Percentiles rank a stretch among this genome's conserved stretches.
Evolutionary conservation across 2,888 invertebrate genomes (phyloP).

Genomic region (Tachina lurida): DNA sequence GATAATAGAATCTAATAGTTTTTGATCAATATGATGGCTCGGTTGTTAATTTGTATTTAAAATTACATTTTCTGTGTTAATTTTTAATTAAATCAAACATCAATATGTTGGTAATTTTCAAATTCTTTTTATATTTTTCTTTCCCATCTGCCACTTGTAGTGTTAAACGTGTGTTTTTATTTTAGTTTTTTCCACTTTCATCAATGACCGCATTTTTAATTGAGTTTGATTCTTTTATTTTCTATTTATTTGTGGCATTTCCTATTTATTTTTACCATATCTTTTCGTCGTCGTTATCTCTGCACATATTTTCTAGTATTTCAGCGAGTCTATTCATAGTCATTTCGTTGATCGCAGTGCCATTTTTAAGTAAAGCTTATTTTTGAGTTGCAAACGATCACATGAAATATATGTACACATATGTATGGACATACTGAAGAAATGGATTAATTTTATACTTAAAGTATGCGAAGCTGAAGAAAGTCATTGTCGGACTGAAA

Average conservation of each 20-base stretch:
- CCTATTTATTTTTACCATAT: conserved; percentile 60
- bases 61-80: not conserved
- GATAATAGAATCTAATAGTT: conserved; percentile 1
- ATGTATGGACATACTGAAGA: not conserved
- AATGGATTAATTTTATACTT: not conserved
- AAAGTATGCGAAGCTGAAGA: conserved; percentile 6
- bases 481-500: conserved; percentile 1
- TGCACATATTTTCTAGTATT: conserved; percentile 35
- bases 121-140: not conserved
- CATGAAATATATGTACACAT: not conserved
- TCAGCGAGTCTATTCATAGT: conserved; percentile 32
- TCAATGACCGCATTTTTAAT: conserved; percentile 65
- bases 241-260: conserved; percentile 66
- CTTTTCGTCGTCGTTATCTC: conserved; percentile 38
- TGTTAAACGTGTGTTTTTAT: conserved; percentile 40
- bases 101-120: conserved; percentile 32
- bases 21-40: not conserved
- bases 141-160: conserved; percentile 40
- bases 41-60: conserved; percentile 11
- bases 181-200: conserved; percentile 45
- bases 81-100: not conserved
- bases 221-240: conserved; percentile 59
- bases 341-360: conserved; percentile 28
- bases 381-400: conserved; percentile 32
- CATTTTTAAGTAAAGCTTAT: conserved; percentile 16